Evolutionary conservation across 2,888 invertebrate genomes (phyloP).

Genomic region (Thumatha senex): DNA sequence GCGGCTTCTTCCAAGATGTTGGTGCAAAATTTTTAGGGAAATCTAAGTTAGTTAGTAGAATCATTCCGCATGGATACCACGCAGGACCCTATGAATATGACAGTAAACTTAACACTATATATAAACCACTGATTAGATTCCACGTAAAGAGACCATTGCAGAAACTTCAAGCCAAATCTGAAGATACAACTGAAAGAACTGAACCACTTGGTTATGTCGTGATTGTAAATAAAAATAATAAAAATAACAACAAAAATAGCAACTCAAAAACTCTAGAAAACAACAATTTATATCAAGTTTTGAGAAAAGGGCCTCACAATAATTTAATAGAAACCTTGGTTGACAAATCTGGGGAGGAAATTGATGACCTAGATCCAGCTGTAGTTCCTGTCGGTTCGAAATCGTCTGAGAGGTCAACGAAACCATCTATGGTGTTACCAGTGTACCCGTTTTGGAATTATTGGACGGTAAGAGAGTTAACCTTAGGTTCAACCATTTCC

Average conservation of each 20-base stretch:
- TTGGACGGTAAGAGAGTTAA: conserved; percentile 49
- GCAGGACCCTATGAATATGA: conserved; percentile 32
- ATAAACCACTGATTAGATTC: conserved; percentile 36
- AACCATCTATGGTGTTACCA: conserved; percentile 7
- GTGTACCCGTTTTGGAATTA: conserved; percentile 47
- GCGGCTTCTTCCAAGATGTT: neutral
- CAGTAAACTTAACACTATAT: conserved; percentile 28
- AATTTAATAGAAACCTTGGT: neutral
- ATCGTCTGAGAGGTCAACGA: fast-evolving
- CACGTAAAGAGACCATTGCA: conserved; percentile 27
- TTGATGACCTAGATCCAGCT: neutral
- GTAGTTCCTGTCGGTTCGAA: neutral
- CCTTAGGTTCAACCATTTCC: neutral
- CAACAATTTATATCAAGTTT: neutral
- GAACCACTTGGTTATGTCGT: conserved; percentile 1
- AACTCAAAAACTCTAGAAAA: neutral
- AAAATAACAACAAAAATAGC: neutral
- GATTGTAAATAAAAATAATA: conserved; percentile 1
- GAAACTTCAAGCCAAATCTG: neutral
- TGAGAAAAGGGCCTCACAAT: neutral
- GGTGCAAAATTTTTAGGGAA: conserved; percentile 1
- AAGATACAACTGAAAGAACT: conserved; percentile 1
- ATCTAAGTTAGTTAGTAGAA: conserved; percentile 27
- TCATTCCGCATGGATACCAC: conserved; percentile 34
- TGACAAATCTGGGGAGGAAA: neutral